These are phyloP conservation scores for Tiphia femorata DNA, from an alignment of 2,888 invertebrate species.

Conservation along the genomic window DNA sequence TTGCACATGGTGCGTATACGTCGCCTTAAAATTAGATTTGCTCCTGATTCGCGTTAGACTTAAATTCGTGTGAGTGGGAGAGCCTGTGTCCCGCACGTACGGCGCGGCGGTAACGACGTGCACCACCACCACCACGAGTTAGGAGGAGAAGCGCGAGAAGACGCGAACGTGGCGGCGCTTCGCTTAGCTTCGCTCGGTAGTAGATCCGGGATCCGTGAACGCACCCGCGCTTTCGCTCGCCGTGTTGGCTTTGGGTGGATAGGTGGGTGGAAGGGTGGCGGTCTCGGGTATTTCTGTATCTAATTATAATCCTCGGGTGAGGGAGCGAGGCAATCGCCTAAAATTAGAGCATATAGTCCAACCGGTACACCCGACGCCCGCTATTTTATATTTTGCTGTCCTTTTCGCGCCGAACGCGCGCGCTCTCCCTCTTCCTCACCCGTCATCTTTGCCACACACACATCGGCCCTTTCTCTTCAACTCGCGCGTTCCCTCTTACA, in stretches of 20 bases:
- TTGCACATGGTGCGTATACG: constrained; percentile 14
- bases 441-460: no score
- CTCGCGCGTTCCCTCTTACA: no score
- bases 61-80: constrained; percentile 24
- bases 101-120: neutral
- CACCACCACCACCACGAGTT: neutral
- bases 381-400: constrained; percentile 55
- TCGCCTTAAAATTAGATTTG: constrained; percentile 46
- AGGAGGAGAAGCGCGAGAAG: constrained; percentile 21
- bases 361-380: constrained; percentile 50
- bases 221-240: constrained; percentile 49
- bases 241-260: constrained; percentile 29
- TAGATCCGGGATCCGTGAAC: constrained; percentile 36
- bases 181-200: constrained; percentile 14
- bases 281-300: constrained; percentile 66
- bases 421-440: constrained; percentile 3
- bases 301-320: constrained; percentile 67
- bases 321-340: constrained; percentile 68
- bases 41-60: constrained; percentile 43
- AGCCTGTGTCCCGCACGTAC: constrained; percentile 15
- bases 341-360: constrained; percentile 67
- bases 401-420: constrained; percentile 20
- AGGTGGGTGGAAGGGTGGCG: constrained; percentile 52
- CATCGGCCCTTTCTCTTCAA: no score
- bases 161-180: constrained; percentile 18